Base-by-base conservation (phyloP, 2,888 invertebrate species). In the Campoplex nolae region DNA sequence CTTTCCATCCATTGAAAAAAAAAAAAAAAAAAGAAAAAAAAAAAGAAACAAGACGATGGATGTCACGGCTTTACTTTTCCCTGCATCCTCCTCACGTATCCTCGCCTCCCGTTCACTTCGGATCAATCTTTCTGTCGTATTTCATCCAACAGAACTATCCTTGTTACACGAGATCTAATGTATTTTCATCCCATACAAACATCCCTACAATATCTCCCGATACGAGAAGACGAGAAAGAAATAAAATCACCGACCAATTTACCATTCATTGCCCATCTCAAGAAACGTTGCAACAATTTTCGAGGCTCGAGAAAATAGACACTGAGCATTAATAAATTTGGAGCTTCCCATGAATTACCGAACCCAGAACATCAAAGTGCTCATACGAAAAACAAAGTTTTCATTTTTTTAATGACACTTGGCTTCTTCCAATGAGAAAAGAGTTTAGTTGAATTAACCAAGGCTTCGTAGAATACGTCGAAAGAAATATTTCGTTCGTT, bases 51-150 rank as follows among this genome's bases (percentile, higher is more conserved):
- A 51, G 71, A 67, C 70, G 83, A 80, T 65, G 42, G 56, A 54
- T 86, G 79, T 78, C 62, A 75, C 75, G 48, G 16, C 70, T 62
- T 42, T 42, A 16, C 51, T 51, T 84, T 73, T 77, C 51, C 67
- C 45, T 68, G 51, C 73, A 74, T 56, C 67, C 67, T 42, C 51
- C 58, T 42, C 58, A 62, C 73, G 35, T 68, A 68, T 56, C 65
- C 23, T 11, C 28, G 28, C 48, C 32, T 78, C 35, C 75, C 65
- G 62, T 51, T 38, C 85, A 18, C 67, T 62, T 28, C 32, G 68
- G 48, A 73, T 78, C 68, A 65, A 68, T 82, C 74, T 73, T 68
- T 77, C 73, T 18, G 58, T 79, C 79, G 58, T 42, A 8, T 62
- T 68, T 70, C 56, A 70, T 78, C 56, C 23, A 58, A 68, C 35